These are phyloP conservation scores for Camponotus floridanus DNA, from an alignment of 1,140 invertebrate species.

Conservation along the genomic window DNA sequence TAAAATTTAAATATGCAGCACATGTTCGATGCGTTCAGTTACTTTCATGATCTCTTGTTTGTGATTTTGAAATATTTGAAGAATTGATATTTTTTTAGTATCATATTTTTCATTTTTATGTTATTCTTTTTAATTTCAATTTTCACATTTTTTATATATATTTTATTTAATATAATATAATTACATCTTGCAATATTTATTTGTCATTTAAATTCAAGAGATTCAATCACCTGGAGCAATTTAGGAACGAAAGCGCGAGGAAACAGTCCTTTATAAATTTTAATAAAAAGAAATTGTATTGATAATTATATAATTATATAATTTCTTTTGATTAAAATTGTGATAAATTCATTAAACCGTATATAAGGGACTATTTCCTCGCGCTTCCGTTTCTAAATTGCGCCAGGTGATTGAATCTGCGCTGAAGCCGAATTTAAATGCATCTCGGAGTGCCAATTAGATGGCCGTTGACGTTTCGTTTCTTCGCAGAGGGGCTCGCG, in stretches of 20 bases:
- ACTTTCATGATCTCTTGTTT: background rate
- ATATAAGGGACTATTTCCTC: background rate
- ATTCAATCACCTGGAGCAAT: conserved; percentile 70
- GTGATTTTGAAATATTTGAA: background rate
- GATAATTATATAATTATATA: too few relatives aligned
- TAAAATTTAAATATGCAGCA: conserved; percentile 57
- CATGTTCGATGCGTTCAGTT: background rate
- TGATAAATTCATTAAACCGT: background rate
- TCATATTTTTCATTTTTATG: background rate
- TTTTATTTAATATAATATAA: background rate
- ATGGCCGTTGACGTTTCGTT: conserved; percentile 79
- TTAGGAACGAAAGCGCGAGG: background rate
- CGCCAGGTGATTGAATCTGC: conserved; percentile 66
- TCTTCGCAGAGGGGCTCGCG: conserved; percentile 63
- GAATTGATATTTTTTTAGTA: background rate
- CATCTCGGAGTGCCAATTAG: conserved; percentile 78
- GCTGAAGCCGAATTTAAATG: conserved; percentile 70
- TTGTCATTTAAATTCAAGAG: background rate
- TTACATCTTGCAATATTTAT: too few relatives aligned
- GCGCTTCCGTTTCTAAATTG: conserved; percentile 31
- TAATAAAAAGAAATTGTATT: too few relatives aligned
- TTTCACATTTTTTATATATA: background rate
- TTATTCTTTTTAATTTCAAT: background rate
- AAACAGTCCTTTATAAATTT: background rate
- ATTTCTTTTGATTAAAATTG: too few relatives aligned